Percentiles rank a stretch among this genome's conserved stretches.
phyloP scores from a whole-genome alignment of 1,140 invertebrate species.

The Streblospio benedicti region DNA sequence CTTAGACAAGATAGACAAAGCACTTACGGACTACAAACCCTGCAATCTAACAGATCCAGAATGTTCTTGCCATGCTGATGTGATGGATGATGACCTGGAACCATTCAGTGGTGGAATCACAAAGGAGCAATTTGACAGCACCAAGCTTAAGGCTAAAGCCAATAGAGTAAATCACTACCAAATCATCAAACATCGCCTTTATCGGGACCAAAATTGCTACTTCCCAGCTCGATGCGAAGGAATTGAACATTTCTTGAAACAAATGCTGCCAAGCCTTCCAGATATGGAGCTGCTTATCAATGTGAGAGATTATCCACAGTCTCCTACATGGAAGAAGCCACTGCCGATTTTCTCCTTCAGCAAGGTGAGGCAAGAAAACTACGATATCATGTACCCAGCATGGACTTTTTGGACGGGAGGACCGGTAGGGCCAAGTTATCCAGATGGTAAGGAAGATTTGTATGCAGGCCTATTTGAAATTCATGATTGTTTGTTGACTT shows the following conservation, averaged over 20 bases:
- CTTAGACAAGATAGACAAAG: not conserved
- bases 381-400: conserved; percentile 94
- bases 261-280: conserved; percentile 59
- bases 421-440: conserved; percentile 61
- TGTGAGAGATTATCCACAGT: conserved; percentile 87
- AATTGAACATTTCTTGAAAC: conserved; percentile 73
- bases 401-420: conserved; percentile 98
- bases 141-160: conserved; percentile 9
- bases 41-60: not conserved
- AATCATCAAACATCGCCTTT: conserved; percentile 70
- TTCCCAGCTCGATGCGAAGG: conserved; percentile 72
- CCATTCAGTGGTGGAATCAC: conserved; percentile 8
- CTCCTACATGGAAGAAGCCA: conserved; percentile 56
- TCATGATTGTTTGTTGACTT: conserved; percentile 50
- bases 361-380: too few relatives aligned
- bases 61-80: conserved; percentile 10
- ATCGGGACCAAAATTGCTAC: conserved; percentile 74
- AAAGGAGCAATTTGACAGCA: conserved; percentile 3
- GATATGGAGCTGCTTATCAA: conserved; percentile 84
- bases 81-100: not conserved
- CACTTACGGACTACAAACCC: not conserved
- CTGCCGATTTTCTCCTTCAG: conserved; percentile 89
- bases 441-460: conserved; percentile 80
- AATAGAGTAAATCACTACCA: conserved; percentile 57
- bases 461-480: conserved; percentile 69